Evolutionary conservation across 2,113 vertebrate species (phyloP).

Genomic region (Mustelus asterias): DNA sequence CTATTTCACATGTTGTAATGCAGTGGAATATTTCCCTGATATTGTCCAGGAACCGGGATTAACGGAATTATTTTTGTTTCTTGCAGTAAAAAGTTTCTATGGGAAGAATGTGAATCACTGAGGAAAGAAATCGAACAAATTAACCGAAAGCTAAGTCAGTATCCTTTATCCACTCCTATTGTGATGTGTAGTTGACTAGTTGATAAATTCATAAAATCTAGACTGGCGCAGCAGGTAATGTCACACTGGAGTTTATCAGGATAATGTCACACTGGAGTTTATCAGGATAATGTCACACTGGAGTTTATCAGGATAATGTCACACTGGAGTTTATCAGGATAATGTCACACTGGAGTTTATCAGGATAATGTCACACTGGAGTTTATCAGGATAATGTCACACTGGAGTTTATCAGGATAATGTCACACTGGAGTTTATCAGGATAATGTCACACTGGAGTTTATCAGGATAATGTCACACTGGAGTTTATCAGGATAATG

Average conservation of each 20-base stretch:
- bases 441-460: too few relatives aligned
- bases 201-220: too few relatives aligned
- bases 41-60: background rate
- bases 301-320: too few relatives aligned
- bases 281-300: background rate
- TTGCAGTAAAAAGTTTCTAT: constrained; percentile 45
- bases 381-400: too few relatives aligned
- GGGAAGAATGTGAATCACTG: constrained; percentile 53
- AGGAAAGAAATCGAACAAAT: constrained; percentile 50
- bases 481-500: too few relatives aligned
- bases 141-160: constrained; percentile 53
- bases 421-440: too few relatives aligned
- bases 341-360: too few relatives aligned
- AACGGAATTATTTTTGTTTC: background rate
- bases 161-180: background rate
- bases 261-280: background rate
- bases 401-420: too few relatives aligned
- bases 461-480: too few relatives aligned
- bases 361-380: too few relatives aligned
- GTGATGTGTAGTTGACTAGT: too few relatives aligned
- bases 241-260: background rate
- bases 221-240: background rate
- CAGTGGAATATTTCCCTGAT: background rate
- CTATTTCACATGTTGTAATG: background rate
- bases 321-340: too few relatives aligned